These are phyloP conservation scores for Dysmachus trigonus DNA, from an alignment of 2,888 invertebrate species.

Conservation along the genomic window DNA sequence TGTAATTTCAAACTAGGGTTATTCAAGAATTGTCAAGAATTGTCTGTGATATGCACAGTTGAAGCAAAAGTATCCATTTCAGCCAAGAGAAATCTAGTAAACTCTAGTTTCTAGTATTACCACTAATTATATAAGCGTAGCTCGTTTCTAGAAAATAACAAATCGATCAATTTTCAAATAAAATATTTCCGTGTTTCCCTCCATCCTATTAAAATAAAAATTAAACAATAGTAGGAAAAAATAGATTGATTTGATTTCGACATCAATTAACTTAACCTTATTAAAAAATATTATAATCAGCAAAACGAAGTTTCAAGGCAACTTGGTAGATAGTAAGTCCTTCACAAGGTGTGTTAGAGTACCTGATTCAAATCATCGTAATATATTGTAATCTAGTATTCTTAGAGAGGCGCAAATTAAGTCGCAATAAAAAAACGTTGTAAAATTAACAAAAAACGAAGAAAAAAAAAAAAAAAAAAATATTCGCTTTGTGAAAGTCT, in stretches of 20 bases:
- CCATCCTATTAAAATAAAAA: not conserved
- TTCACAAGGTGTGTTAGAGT: conserved; percentile 42
- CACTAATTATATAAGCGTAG: conserved; percentile 2
- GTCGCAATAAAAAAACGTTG: conserved; percentile 10
- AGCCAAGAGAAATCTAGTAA: conserved; percentile 1
- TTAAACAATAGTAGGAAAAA: not conserved
- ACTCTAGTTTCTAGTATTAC: conserved; percentile 1
- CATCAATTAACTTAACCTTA: not conserved
- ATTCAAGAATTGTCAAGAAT: conserved; percentile 26
- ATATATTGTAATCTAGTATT: conserved; percentile 35
- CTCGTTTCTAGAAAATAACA: not conserved
- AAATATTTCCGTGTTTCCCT: not conserved
- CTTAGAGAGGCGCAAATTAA: not conserved
- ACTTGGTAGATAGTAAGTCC: conserved; percentile 33
- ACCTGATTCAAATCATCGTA: conserved; percentile 38
- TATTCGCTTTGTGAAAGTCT: conserved; percentile 39
- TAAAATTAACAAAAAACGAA: not conserved
- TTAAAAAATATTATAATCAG: not conserved
- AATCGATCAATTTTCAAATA: not conserved
- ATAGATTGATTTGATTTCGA: not conserved
- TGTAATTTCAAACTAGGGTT: not conserved
- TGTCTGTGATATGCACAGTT: conserved; percentile 34
- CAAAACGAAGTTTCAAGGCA: not conserved
- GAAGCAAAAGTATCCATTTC: conserved; percentile 4
- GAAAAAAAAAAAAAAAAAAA: not conserved